Conservation (phyloP, 2,888 invertebrate genomes). For the Tricholauxania praeusta region DNA sequence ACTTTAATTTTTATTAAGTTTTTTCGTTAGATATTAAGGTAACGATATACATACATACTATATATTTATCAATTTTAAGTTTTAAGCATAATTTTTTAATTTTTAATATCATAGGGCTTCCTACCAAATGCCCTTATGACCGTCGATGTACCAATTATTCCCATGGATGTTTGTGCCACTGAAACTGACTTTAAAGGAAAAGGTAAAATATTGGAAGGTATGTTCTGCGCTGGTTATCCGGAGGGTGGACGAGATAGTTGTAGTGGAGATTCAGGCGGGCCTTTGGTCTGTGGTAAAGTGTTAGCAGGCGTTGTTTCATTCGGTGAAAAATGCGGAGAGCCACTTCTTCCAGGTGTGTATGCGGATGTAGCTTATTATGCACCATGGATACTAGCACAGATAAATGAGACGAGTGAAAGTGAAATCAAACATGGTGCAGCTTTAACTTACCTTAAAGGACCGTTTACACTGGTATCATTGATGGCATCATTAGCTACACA, state of each 20-base stretch:
- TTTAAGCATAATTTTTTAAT: too few species aligned
- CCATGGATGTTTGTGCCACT: slow-evolving; percentile 55
- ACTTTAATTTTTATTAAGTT: too few species aligned
- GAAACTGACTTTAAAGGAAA: slow-evolving; percentile 44
- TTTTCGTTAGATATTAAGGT: too few species aligned
- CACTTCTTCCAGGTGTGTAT: slow-evolving; percentile 53
- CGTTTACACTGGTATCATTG: too few species aligned
- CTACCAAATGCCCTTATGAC: too few species aligned
- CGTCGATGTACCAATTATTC: slow-evolving; percentile 57
- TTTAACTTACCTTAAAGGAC: too few species aligned
- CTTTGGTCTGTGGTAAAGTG: slow-evolving; percentile 49
- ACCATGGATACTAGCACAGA: background rate
- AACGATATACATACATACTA: too few species aligned
- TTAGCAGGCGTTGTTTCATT: slow-evolving; percentile 53
- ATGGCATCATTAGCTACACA: too few species aligned
- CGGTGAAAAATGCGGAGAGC: slow-evolving; percentile 51
- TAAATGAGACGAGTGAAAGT: background rate
- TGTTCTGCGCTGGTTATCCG: slow-evolving; percentile 55
- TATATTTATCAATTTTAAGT: too few species aligned
- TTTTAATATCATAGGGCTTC: too few species aligned
- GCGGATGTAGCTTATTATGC: slow-evolving; percentile 50
- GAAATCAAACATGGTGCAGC: too few species aligned
- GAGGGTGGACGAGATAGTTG: slow-evolving; percentile 52
- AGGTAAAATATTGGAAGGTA: slow-evolving; percentile 46
- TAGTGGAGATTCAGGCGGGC: slow-evolving; percentile 56